Evolutionary conservation across 53 echinoderm and acorn worm species (phyloP), one percentile per base, ranked within the genome.

Genomic region (Temnopleurus reevesii): DNA sequence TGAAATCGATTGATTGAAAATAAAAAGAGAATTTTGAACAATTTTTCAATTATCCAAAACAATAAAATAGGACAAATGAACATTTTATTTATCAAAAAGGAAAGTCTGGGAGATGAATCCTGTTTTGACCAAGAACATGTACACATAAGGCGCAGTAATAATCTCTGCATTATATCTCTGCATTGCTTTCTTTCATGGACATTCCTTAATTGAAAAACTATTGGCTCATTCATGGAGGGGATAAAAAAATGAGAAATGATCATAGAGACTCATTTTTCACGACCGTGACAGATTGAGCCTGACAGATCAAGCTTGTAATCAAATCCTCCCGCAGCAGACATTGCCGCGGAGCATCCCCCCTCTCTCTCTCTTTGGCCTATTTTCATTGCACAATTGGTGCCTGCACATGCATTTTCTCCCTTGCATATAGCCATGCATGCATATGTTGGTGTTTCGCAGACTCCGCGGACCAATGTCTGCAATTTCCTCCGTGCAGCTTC

Each of bases 271-370:
- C 80, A 80, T 80, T 80, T 29, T 27, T 43, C 80, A 49, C 43
- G 80, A 80, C 38, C 29, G 51, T 80, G 80, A 46, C 80, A 80
- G 51, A 80, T 80, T 49, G 53, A 80, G 47, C 27, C 13, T 29
- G 80, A 49, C 80, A 80, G 80, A 80, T 29, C 29, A 49, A 80
- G 51, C 51, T 80, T 51, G 29, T 80, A 49, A 79, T 79, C 46
- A 79, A 79, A 49, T 51, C 28, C 26, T 80, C 80, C 80, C 4
- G 45, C 25, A 47, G 36, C 3, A 47, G 47, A 49, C 28, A 80
- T 80, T 46, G 80, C 31, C 15, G 27, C 36, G 12, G 43, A 80
- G 45, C 47, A 49, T 80, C 15, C 29, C 41, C 43, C 21, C 23
- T 17, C n/a, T 71, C 29, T 71, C 43, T 38, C 23, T 17, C n/a